Evolutionary conservation across 2,113 vertebrate genomes (phyloP).

Genomic region (Glaucomys volans): DNA sequence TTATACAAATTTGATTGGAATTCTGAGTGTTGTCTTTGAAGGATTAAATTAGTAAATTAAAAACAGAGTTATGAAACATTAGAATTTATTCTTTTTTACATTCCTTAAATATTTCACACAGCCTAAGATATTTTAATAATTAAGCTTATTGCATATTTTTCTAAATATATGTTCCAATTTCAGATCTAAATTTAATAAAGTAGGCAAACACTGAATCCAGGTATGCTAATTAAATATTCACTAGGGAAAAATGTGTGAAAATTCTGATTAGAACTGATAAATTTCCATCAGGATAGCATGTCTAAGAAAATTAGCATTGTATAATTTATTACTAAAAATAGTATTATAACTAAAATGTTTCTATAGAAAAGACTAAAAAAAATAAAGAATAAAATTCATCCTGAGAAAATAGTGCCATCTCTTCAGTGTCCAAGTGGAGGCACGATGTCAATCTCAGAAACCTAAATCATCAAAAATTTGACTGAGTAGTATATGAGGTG

Average conservation of each 20-base stretch:
- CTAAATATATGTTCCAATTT: constrained; percentile 46
- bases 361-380: not conserved
- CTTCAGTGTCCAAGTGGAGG: not conserved
- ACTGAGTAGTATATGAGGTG: not conserved
- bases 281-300: constrained; percentile 12
- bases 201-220: constrained; percentile 59
- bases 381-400: not conserved
- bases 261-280: constrained; percentile 56
- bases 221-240: constrained; percentile 65
- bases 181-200: constrained; percentile 58
- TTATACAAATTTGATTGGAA: not conserved
- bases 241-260: constrained; percentile 51
- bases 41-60: not conserved
- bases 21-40: not conserved
- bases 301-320: constrained; percentile 60
- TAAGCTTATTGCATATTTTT: constrained; percentile 4
- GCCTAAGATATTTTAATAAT: constrained; percentile 38
- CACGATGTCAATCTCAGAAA: not conserved
- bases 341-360: constrained; percentile 42
- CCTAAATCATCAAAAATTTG: not conserved
- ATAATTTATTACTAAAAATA: constrained; percentile 52
- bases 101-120: constrained; percentile 17
- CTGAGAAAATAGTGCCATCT: not conserved
- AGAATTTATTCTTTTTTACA: not conserved
- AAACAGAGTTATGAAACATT: constrained; percentile 18